Conservation (phyloP, 2,888 invertebrate species). For the Sceliomorpha sp. region DNA sequence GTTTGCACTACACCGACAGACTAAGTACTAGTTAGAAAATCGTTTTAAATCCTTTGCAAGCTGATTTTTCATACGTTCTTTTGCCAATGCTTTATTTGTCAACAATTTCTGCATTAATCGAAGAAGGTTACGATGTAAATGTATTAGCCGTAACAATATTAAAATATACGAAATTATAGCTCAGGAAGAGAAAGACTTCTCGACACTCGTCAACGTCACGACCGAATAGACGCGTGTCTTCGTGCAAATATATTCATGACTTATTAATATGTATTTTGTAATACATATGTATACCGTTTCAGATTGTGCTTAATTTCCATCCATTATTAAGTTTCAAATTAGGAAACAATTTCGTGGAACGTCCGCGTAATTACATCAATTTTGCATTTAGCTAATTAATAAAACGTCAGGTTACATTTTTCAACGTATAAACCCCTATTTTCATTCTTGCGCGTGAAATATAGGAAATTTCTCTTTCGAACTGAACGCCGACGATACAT, state of each 20-base stretch:
- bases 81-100: too few species aligned
- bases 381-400: constrained; percentile 49
- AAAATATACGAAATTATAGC: constrained; percentile 73
- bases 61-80: too few species aligned
- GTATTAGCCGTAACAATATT: constrained; percentile 34
- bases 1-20: too few species aligned
- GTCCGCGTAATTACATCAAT: constrained; percentile 47
- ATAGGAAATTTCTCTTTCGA: not conserved
- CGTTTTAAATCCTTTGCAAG: too few species aligned
- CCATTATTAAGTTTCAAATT: constrained; percentile 48
- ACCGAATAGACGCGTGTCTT: constrained; percentile 70
- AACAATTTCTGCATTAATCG: not conserved
- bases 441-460: not conserved
- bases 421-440: constrained; percentile 1
- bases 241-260: constrained; percentile 53
- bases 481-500: too few species aligned
- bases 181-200: constrained; percentile 79
- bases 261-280: constrained; percentile 52
- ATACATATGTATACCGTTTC: constrained; percentile 47
- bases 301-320: constrained; percentile 38
- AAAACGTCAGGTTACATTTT: constrained; percentile 41
- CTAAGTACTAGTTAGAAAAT: too few species aligned
- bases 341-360: constrained; percentile 42
- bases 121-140: constrained; percentile 10
- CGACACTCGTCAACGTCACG: constrained; percentile 79